Evolutionary conservation across 2,113 vertebrate genomes (phyloP).

Genomic region (Terrapene triunguis): DNA sequence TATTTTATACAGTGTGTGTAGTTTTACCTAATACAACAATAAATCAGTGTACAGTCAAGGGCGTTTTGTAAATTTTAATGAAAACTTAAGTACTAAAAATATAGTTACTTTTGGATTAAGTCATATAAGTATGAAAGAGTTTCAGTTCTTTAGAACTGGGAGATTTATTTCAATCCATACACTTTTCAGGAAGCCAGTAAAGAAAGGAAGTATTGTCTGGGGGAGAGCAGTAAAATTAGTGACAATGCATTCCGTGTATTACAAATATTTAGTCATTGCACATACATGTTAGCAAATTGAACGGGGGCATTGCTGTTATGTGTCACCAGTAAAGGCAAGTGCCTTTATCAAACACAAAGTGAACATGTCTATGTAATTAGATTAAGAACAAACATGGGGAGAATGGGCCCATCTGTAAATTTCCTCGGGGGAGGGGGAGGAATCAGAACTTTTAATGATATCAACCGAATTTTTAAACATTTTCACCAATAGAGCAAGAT

Average conservation of each 20-base stretch:
- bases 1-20: conserved; percentile 75
- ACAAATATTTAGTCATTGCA: conserved; percentile 1
- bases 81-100: conserved; percentile 45
- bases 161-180: conserved; percentile 15
- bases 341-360: background rate
- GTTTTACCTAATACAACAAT: conserved; percentile 76
- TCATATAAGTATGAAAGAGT: conserved; percentile 16
- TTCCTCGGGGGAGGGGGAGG: background rate
- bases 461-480: background rate
- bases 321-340: background rate
- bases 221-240: background rate
- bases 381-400: background rate
- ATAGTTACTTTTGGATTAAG: background rate
- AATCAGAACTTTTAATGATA: background rate
- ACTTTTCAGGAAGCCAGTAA: conserved; percentile 19
- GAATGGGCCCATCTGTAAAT: background rate
- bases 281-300: background rate
- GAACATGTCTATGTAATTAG: fast-evolving
- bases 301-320: background rate
- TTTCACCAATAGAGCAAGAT: background rate
- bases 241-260: background rate
- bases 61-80: conserved; percentile 68
- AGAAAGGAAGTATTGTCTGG: background rate
- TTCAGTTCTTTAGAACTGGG: conserved; percentile 10
- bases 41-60: conserved; percentile 75